phyloP scores from a whole-genome alignment of 2,113 vertebrate genomes.

The Mystacornis crossleyi region DNA sequence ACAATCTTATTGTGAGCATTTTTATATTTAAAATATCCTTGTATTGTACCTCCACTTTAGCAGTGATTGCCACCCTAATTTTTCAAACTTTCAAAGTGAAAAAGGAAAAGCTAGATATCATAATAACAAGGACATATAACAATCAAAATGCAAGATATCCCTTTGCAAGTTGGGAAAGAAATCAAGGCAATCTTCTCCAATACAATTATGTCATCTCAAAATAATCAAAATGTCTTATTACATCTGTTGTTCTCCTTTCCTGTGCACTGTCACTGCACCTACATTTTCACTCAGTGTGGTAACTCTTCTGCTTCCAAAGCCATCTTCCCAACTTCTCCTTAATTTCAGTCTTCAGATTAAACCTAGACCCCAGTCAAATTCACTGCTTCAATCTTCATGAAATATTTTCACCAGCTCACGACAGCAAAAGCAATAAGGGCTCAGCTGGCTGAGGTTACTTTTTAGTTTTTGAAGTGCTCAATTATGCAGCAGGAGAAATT shows the following conservation, averaged over 20 bases:
- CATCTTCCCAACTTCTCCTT: neutral
- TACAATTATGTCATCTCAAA: neutral
- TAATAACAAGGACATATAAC: neutral
- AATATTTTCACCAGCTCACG: neutral
- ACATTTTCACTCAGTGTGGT: rapidly evolving
- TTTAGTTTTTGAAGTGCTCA: neutral
- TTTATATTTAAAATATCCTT: neutral
- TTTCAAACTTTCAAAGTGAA: neutral
- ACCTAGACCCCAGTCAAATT: neutral
- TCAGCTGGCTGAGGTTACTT: neutral
- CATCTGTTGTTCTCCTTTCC: neutral
- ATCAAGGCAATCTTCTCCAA: neutral
- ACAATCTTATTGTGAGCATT: neutral
- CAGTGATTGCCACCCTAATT: neutral
- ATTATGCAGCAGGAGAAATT: constrained; percentile 28
- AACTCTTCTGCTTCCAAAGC: neutral
- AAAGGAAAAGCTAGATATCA: neutral
- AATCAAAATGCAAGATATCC: neutral
- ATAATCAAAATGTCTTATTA: neutral
- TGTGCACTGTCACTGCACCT: neutral
- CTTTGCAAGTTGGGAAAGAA: neutral
- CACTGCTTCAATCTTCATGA: neutral
- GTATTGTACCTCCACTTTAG: neutral
- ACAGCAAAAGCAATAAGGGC: neutral
- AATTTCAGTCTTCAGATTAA: neutral